Base-by-base conservation (phyloP, 2,888 invertebrate genomes). In the Ormyrus nitidulus region DNA sequence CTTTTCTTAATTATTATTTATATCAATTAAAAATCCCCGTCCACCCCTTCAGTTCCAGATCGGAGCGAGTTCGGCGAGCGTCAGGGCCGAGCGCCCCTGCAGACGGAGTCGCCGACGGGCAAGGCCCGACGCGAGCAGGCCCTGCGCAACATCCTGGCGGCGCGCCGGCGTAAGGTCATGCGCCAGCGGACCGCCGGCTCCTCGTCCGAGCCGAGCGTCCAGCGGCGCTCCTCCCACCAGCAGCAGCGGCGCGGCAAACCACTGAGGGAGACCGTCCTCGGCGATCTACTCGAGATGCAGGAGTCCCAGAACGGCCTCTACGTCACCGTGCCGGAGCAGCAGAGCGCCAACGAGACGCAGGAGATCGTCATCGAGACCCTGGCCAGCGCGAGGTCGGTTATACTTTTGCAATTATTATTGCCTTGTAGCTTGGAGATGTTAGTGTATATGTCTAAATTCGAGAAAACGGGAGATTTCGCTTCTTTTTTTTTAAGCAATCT, bases 151-250 rank as follows among this genome's bases (percentile, higher is more conserved):
- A 86, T 94, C 66, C 90, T 94, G 82, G 93, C 93, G 0, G 93
- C 94, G 0, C 90, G 94, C 49, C 91, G 95, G 70, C 92, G 93
- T 59, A 94, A 94, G 75, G 90, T 94, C 69, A 91, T 94, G 71
- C 77, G 81, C 2, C 64, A 77, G 9, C 80, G 74, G 2, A 13
- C 56, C 19, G 0, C 19, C 19, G 19, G 19, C 2, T 62, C 54
- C 5, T 19, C 64, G 4, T 59, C 61, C 7, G 71, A 59, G 19
- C 48, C n/a, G 9, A 6, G 49, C 0, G n/a, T 66, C 73, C 6
- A 11, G 11, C 34, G 53, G 13, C 44, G 11, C 68, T n/a, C 44
- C 54, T 4, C 7, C 56, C 48, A 65, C 13, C 19, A 19, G 19
- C 19, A 19, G 1, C 19, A 19, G 19, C 19, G 19, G 19, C 19